Evolutionary conservation across 2,797 vertebrate species (phyloP), one percentile per base, ranked within the genome.

Genomic region (Eulemur mongoz): DNA sequence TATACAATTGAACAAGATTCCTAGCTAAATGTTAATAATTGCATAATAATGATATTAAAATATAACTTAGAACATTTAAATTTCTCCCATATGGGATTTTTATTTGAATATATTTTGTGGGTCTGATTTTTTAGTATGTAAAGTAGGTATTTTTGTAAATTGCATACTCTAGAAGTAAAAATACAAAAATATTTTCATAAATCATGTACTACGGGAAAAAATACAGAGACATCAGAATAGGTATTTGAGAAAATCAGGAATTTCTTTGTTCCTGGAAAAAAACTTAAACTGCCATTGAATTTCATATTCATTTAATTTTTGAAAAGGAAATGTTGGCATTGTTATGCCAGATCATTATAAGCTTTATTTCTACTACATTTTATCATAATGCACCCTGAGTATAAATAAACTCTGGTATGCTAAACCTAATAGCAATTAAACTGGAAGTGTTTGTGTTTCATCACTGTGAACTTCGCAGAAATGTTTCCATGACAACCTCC

Each of bases 401-500:
- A 98, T 98, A 98, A 99, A 99, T 99, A 98, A 98, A 99, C 98
- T 98, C 97, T 98, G 98, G 96, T 98, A 98, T 98, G 98, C 99
- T 98, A 98, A 99, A 99, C 98, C 98, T 99, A 99, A 99, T 99
- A 99, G 99, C 99, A 99, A 99, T 99, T 99, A 99, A 99, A 99
- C 98, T 98, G 98, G 98, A 99, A 99, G 98, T 99, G 98, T 99
- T 99, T 99, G 99, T 99, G 99, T 99, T 99, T 99, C 99, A 99
- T 99, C 99, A 98, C 98, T 97, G 99, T 99, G 99, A 99, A 99
- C 99, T 99, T 99, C 94, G 96, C 98, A 99, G 99, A 99, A 99
- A 99, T 99, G 99, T 99, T 99, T 99, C 99, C 99, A 99, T 99
- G 99, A 99, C 99, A 99, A 99, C 99, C 99, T 99, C 98, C 99